phyloP scores from a whole-genome alignment of 1,140 invertebrate species.

The Dendrolimus kikuchii region DNA sequence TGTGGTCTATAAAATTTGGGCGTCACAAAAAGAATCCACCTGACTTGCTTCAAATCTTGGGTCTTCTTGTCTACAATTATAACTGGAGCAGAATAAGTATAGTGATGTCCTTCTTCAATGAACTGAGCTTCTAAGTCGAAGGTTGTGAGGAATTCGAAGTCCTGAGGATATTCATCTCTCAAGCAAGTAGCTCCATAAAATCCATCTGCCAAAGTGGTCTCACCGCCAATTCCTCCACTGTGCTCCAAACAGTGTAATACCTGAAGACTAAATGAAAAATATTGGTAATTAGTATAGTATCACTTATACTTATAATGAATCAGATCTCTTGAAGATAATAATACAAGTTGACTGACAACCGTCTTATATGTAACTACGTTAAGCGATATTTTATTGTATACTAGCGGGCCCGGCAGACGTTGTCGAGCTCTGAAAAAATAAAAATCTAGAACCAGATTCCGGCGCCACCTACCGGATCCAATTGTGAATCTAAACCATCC shows the following conservation, averaged over 20 bases:
- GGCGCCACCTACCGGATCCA: too few species aligned
- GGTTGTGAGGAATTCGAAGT: constrained; percentile 73
- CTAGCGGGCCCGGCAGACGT: too few species aligned
- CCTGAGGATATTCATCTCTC: constrained; percentile 61
- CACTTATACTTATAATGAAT: too few species aligned
- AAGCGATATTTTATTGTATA: too few species aligned
- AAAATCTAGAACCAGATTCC: too few species aligned
- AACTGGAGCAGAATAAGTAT: constrained; percentile 69
- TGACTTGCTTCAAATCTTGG: constrained; percentile 71
- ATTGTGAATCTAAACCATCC: too few species aligned
- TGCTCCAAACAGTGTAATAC: constrained; percentile 80
- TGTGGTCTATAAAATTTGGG: too few species aligned
- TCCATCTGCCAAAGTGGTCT: constrained; percentile 81
- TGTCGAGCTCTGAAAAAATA: too few species aligned
- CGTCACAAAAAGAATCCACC: constrained; percentile 29
- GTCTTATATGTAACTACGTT: too few species aligned
- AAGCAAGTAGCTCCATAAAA: constrained; percentile 77
- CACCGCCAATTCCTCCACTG: constrained; percentile 74
- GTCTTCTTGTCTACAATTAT: constrained; percentile 68
- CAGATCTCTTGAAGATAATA: too few species aligned
- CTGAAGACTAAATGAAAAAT: constrained; percentile 71
- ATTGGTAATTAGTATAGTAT: constrained; percentile 2
- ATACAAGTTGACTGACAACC: too few species aligned
- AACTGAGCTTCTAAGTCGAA: constrained; percentile 77
- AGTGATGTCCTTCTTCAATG: constrained; percentile 73